Percentiles rank a stretch among this genome's conserved stretches.
Evolutionary conservation across 2,888 invertebrate species (phyloP).

Genomic region (Heterodera filipjevi): DNA sequence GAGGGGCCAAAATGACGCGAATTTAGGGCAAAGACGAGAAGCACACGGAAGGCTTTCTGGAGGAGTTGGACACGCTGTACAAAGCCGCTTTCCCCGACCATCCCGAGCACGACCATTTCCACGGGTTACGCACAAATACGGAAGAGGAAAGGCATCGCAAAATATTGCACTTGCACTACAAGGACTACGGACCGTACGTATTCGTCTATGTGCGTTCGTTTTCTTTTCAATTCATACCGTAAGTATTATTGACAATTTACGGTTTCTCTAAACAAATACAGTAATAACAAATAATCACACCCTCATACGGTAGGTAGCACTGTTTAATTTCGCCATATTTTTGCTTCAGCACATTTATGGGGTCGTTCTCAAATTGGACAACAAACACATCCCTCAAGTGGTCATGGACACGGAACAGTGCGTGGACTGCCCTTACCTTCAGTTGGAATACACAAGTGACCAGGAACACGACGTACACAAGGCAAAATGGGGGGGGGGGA

Average conservation of each 20-base stretch:
- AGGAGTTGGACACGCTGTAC: slow-evolving; percentile 10
- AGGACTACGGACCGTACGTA: slow-evolving; percentile 9
- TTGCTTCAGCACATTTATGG: slow-evolving; percentile 10
- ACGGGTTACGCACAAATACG: not conserved
- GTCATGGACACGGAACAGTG: slow-evolving; percentile 12
- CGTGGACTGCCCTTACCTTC: slow-evolving; percentile 7
- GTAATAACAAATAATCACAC: no score
- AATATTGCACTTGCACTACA: slow-evolving; percentile 13
- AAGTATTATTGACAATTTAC: no score
- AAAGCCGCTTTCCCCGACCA: slow-evolving; percentile 5
- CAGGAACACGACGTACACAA: slow-evolving; percentile 11
- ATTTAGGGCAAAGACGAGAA: not conserved
- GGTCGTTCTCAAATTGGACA: slow-evolving; percentile 4
- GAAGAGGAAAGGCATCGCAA: not conserved
- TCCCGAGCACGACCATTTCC: not conserved
- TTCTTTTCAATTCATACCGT: no score
- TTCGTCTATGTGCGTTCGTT: not conserved
- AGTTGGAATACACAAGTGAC: slow-evolving; percentile 13
- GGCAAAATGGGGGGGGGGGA: not conserved
- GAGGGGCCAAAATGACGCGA: not conserved
- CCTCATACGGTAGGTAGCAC: no score
- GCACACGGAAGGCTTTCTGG: slow-evolving; percentile 6
- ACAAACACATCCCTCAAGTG: not conserved
- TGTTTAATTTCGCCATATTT: not conserved
- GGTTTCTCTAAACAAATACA: no score